A percentile compares a stretch with the other conserved stretches of the same genome.
phyloP scores from a whole-genome alignment of 2,113 vertebrate species.

The Gnathonemus longibarbis region DNA sequence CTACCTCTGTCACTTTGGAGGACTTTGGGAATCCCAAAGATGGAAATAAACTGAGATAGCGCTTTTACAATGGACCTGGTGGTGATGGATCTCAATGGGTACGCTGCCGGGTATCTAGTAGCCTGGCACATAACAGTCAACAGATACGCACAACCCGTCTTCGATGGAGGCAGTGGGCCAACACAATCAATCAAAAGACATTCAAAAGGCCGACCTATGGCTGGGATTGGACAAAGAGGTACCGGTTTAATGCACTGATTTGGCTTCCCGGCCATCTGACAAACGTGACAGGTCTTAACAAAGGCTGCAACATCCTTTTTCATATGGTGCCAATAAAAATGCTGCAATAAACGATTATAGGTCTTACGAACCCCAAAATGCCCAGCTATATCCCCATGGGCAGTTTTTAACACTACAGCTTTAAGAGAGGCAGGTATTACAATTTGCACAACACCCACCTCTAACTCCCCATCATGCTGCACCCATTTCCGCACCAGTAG shows the following conservation, averaged over 20 bases:
- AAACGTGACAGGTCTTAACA: neutral
- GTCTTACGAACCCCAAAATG: neutral
- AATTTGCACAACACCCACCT: neutral
- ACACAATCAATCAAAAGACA: neutral
- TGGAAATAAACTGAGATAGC: no score
- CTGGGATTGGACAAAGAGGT: neutral
- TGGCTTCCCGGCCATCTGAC: no score
- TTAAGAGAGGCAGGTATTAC: no score
- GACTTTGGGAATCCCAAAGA: no score
- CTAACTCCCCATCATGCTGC: neutral
- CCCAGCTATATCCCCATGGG: no score
- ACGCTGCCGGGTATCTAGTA: neutral
- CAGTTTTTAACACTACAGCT: no score
- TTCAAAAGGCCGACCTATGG: neutral
- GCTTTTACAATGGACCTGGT: no score
- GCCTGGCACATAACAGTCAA: neutral
- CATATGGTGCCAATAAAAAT: conserved; percentile 1
- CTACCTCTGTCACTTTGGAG: neutral
- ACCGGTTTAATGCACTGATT: no score
- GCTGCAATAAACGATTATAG: neutral
- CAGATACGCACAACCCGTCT: neutral
- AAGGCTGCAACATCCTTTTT: neutral
- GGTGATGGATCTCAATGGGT: no score
- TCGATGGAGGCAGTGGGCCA: neutral
- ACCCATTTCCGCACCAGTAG: neutral